Percentiles rank a stretch among this genome's conserved stretches.
These are phyloP conservation scores for Vanessa atalanta DNA, from an alignment of 1,140 invertebrate species.

Conservation along the genomic window DNA sequence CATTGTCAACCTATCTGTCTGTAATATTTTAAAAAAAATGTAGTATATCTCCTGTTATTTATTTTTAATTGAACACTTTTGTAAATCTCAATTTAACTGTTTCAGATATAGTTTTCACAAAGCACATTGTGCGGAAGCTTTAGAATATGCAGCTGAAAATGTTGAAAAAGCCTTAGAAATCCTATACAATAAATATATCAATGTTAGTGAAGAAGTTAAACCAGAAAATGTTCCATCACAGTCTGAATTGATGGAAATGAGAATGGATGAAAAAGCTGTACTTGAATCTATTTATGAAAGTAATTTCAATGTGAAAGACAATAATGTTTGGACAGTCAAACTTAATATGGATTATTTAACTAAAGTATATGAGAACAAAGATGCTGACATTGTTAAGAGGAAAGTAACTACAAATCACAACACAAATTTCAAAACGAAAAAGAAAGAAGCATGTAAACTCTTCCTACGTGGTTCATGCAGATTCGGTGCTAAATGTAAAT, in stretches of 20 bases:
- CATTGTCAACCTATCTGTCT: too few species aligned
- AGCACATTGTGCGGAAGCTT: slow-evolving; percentile 87
- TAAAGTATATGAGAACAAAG: slow-evolving; percentile 82
- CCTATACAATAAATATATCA: slow-evolving; percentile 86
- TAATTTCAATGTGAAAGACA: slow-evolving; percentile 85
- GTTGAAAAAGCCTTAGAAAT: slow-evolving; percentile 85
- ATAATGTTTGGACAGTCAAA: slow-evolving; percentile 85
- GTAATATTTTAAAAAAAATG: too few species aligned
- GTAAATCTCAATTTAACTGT: slow-evolving; percentile 32
- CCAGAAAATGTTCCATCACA: slow-evolving; percentile 67
- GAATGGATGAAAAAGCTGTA: slow-evolving; percentile 85
- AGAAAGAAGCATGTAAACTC: slow-evolving; percentile 85
- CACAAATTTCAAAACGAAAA: slow-evolving; percentile 74
- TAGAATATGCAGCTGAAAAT: slow-evolving; percentile 83
- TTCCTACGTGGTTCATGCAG: slow-evolving; percentile 85
- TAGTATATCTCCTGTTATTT: background rate
- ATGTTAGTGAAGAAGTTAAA: slow-evolving; percentile 70
- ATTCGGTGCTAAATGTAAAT: slow-evolving; percentile 86
- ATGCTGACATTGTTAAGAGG: slow-evolving; percentile 63
- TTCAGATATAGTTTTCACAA: slow-evolving; percentile 86
- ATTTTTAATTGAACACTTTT: background rate
- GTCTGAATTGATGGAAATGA: slow-evolving; percentile 83
- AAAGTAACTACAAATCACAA: slow-evolving; percentile 62
- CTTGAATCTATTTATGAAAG: slow-evolving; percentile 88
- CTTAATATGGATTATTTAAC: slow-evolving; percentile 85